phyloP scores from a whole-genome alignment of 2,113 vertebrate species.

The Brevimyrus niger region DNA sequence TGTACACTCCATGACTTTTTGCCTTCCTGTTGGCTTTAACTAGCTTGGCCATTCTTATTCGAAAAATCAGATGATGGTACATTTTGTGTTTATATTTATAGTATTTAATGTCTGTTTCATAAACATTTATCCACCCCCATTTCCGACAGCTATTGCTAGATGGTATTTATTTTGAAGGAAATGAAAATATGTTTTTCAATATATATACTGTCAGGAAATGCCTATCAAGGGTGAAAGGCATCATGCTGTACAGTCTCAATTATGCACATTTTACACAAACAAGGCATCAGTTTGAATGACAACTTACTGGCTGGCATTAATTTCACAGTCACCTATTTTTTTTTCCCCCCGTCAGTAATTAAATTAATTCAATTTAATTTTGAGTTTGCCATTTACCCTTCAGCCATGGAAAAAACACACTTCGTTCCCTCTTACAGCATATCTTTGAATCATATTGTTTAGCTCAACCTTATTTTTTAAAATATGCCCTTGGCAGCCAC shows the following conservation, averaged over 20 bases:
- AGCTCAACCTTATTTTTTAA: neutral
- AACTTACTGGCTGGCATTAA: neutral
- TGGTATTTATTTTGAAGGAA: neutral
- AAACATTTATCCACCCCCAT: neutral
- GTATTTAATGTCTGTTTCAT: neutral
- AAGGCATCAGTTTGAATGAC: conserved; percentile 10
- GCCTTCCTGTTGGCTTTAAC: neutral
- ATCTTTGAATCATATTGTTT: neutral
- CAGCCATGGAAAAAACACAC: neutral
- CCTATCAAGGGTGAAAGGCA: neutral
- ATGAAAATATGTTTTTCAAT: neutral
- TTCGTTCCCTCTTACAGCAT: neutral
- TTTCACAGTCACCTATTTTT: neutral
- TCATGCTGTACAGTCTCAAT: neutral
- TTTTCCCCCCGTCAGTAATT: neutral
- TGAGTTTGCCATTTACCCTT: neutral
- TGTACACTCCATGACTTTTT: neutral
- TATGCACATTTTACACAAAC: neutral
- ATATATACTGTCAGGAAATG: neutral
- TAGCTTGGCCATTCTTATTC: neutral
- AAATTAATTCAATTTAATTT: neutral
- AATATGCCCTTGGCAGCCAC: neutral
- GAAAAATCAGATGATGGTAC: neutral
- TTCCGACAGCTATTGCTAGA: neutral
- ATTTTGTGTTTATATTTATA: neutral